phyloP scores from a whole-genome alignment of 2,797 vertebrate genomes.

The Sarcoramphus papa region DNA sequence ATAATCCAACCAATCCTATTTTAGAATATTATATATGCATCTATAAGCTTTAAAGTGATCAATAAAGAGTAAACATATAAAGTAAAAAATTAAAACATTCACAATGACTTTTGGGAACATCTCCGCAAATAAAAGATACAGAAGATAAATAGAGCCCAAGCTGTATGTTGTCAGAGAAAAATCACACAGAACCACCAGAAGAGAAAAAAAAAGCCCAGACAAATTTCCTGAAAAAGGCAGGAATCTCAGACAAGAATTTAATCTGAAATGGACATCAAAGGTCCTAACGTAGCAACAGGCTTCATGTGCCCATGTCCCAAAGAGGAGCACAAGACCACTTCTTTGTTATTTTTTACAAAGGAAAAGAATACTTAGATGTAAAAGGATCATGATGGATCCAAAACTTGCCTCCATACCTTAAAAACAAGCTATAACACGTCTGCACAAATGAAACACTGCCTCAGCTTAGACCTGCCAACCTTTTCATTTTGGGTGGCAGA shows the following conservation, averaged over 20 bases:
- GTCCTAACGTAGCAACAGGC: background rate
- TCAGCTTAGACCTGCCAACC: background rate
- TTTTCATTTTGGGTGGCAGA: background rate
- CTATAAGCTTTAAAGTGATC: background rate
- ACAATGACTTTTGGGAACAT: background rate
- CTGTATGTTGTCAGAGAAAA: background rate
- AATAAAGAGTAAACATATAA: background rate
- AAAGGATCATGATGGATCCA: background rate
- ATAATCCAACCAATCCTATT: background rate
- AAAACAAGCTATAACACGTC: background rate
- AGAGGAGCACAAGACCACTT: background rate
- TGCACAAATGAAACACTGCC: background rate
- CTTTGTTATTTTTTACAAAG: background rate
- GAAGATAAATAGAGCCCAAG: background rate
- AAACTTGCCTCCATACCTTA: background rate
- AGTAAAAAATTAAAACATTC: background rate
- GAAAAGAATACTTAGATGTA: background rate
- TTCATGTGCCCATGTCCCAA: background rate
- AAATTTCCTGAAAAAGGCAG: background rate
- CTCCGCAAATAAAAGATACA: background rate
- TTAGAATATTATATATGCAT: background rate
- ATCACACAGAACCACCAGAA: background rate
- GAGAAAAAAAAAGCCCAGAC: background rate
- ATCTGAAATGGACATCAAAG: background rate
- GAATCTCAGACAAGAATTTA: background rate